Evolutionary conservation across 2,888 invertebrate species (phyloP), one percentile per base, ranked within the genome.

Genomic region (Galerucella nymphaeae): DNA sequence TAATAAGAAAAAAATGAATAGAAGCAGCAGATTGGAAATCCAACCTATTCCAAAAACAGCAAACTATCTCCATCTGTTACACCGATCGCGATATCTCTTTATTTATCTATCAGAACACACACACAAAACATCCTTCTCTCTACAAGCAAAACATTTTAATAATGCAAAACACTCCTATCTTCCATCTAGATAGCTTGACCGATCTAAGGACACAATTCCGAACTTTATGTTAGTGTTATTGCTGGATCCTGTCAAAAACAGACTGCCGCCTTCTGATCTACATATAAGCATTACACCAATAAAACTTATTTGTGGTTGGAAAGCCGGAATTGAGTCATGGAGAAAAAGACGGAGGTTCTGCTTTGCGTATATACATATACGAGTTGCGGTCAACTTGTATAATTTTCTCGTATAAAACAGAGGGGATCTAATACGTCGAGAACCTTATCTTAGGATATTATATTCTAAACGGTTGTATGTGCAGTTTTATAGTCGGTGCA

Each of bases 141-240:
- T 70, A 59, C 72, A 73, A 74, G 68, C 71, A 77, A 75, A 77
- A 82, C 83, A 80, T 80, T 81, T 81, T 82, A 81, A 81, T 81
- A 82, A 83, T 82, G 84, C 83, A 82, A 82, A 82, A 80, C 81
- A 77, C 77, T 64, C 81, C 78, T 75, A 77, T 80, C 80, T 79
- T 80, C 82, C 83, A 84, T 84, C 84, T 84, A 83, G 84, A 85
- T 82, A 81, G 82, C 83, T 84, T 85, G 85, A 85, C 85, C 85
- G 83, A 81, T 81, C 82, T 83, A 80, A 80, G 78, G 79, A 84
- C 82, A 83, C 83, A 81, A 84, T 84, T 82, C 82, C 82, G 78
- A 80, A 84, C 80, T 85, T 86, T 85, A 85, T 85, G 85, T 83
- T 85, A 86, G 79, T 85, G 85, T 86, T 86, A 86, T 86, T 85